phyloP scores from a whole-genome alignment of 2,113 vertebrate species.

The Cairina moschata region DNA sequence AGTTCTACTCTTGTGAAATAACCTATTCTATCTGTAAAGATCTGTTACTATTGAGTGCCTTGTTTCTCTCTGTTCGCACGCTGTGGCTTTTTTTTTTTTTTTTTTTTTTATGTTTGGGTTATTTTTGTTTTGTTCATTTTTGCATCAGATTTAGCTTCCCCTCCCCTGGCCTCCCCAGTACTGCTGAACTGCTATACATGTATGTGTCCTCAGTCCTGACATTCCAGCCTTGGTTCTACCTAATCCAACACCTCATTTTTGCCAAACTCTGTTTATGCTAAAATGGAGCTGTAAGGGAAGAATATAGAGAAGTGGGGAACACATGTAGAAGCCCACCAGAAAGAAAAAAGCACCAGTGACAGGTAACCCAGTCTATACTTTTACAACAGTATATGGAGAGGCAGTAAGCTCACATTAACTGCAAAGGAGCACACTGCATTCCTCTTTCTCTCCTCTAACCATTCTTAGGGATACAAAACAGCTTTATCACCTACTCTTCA shows the following conservation, averaged over 20 bases:
- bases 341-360: not conserved
- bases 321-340: not conserved
- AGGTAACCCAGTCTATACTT: not conserved
- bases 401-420: not conserved
- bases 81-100: not conserved
- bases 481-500: not conserved
- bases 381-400: not conserved
- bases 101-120: not conserved
- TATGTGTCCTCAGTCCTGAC: not conserved
- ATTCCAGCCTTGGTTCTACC: not conserved
- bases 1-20: not conserved
- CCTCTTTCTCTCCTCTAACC: not conserved
- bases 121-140: not conserved
- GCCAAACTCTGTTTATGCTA: not conserved
- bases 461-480: not conserved
- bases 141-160: not conserved
- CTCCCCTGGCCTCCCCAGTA: not conserved
- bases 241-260: not conserved
- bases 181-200: not conserved
- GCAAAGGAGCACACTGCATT: not conserved
- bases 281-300: not conserved
- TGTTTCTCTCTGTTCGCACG: not conserved
- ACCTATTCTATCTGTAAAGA: not conserved
- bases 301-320: not conserved
- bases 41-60: accelerated